Evolutionary conservation across 1,140 invertebrate species (phyloP), one percentile per base, ranked within the genome.

Genomic region (Manduca sexta): DNA sequence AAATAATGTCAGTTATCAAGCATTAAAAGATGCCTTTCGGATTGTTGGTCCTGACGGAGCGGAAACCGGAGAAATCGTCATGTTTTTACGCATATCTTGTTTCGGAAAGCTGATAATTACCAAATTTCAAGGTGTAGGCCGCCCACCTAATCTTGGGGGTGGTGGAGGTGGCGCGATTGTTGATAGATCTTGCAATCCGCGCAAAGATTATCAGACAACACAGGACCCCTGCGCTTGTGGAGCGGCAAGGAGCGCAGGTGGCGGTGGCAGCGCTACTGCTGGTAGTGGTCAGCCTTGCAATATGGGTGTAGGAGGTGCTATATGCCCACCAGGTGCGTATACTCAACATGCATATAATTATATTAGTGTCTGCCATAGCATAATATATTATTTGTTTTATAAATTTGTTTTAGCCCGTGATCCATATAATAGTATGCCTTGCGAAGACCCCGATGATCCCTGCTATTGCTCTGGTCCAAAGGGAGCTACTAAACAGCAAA

Each of bases 21-120:
- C 88, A 0, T 61, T 90, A 5, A 91, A 90, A 58, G 88, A 91
- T 54, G 84, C 80, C 5, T 92, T 90, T 60, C 78, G 86, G 29
- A 71, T 89, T 13, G 75, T 86, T 3, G 79, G 74, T 4, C 72
- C 84, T 7, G 82, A 43, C 76, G 76, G 33, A 69, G 76, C 34
- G 50, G 86, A 69, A 55, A 73, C 57, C 67, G 90, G 55, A 80
- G 90, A 61, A 74, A 87, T 66, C 69, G 86, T 47, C 59, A 88
- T 60, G 82, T 91, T 49, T 89, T 88, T 77, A 67, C 71, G 91
- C 7, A 86, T 89, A 60, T 90, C 90, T 6, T 90, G 89, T 58
- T 91, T 92, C 52, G 91, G 91, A 10, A 88, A 88, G 57, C 77
- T 91, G 49, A 91, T 92, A 21, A 82, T 91, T 3, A 92, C 91